Percentiles rank a stretch among this genome's conserved stretches.
phyloP scores from a whole-genome alignment of 2,797 vertebrate genomes.

The Hirundo rustica region DNA sequence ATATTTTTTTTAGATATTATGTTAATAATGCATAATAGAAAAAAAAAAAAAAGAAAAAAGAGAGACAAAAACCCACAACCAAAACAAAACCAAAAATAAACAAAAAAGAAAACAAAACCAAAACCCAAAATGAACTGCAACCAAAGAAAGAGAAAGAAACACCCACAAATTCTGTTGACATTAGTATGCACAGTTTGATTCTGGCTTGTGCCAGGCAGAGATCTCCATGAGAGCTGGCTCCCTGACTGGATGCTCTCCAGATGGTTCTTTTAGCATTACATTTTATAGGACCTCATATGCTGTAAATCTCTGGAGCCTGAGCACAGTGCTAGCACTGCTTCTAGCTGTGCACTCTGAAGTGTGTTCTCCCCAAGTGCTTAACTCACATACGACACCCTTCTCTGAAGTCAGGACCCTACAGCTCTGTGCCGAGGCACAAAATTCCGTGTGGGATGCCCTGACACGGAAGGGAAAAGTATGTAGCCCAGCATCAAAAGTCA shows the following conservation, averaged over 20 bases:
- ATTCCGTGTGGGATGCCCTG: background rate
- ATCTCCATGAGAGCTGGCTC: background rate
- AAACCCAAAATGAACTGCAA: background rate
- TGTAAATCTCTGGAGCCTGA: background rate
- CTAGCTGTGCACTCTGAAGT: background rate
- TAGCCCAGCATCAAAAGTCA: background rate
- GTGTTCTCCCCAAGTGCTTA: background rate
- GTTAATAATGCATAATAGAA: background rate
- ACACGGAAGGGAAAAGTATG: background rate
- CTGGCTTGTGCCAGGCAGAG: background rate
- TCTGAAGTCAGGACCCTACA: background rate
- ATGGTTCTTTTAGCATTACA: background rate
- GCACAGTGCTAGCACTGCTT: background rate
- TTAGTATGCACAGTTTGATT: background rate
- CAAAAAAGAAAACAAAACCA: background rate
- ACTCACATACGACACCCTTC: background rate
- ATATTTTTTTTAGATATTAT: background rate
- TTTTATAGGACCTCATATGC: background rate
- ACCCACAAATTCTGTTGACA: background rate
- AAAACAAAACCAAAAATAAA: background rate
- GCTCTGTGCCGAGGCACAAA: background rate
- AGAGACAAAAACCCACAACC: no score
- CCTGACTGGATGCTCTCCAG: constrained; percentile 24
- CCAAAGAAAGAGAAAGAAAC: background rate
- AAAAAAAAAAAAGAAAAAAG: background rate